phyloP scores from a whole-genome alignment of 2,797 vertebrate species.

The Schizopygopsis malacanthus region DNA sequence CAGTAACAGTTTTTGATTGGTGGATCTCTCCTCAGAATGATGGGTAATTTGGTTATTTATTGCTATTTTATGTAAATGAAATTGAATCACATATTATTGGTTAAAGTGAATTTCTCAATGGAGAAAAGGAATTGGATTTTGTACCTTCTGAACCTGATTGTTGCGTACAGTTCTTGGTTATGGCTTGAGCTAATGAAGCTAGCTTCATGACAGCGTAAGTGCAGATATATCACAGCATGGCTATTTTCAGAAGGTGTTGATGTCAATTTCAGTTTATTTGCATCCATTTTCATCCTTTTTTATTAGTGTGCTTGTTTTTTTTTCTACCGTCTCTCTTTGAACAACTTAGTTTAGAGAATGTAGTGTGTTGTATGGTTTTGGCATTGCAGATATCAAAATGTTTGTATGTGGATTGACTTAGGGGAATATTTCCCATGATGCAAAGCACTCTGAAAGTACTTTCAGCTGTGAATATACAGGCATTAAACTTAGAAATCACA shows the following conservation, averaged over 20 bases:
- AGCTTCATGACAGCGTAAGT: slow-evolving; percentile 30
- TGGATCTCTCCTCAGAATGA: not conserved
- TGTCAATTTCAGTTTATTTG: slow-evolving; percentile 53
- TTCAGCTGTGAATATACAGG: not conserved
- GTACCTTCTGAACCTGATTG: not conserved
- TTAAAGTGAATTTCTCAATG: not conserved
- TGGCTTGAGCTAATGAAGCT: slow-evolving; percentile 22
- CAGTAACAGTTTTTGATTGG: not conserved
- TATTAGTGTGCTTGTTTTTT: slow-evolving; percentile 56
- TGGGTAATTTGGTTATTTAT: not conserved
- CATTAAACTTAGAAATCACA: not conserved
- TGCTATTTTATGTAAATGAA: not conserved
- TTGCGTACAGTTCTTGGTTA: not conserved
- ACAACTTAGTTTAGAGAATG: slow-evolving; percentile 65
- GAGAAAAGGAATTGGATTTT: slow-evolving; percentile 11
- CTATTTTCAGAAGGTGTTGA: not conserved
- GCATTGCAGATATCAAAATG: not conserved
- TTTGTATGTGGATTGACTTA: not conserved
- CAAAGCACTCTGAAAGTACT: not conserved
- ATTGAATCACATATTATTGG: not conserved
- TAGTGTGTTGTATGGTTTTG: not conserved
- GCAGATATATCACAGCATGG: not conserved
- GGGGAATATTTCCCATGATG: not conserved
- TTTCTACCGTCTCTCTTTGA: slow-evolving; percentile 70
- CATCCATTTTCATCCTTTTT: slow-evolving; percentile 35